Conservation (phyloP, 2,113 vertebrate species). For the Turdus rufiventris region DNA sequence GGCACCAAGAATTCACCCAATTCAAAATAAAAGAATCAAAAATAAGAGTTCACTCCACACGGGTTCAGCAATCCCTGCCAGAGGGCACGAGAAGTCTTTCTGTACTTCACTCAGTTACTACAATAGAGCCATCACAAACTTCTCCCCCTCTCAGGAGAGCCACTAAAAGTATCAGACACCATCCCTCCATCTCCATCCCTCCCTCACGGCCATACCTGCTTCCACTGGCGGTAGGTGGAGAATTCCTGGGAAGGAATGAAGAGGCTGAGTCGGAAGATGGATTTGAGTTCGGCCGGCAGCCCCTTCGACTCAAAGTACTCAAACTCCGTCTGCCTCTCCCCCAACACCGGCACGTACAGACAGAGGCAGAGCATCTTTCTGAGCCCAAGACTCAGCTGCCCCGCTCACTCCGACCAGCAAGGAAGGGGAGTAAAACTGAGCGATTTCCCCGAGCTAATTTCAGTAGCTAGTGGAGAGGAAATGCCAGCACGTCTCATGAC, state of each 20-base stretch:
- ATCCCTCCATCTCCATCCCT: neutral
- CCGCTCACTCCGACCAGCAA: neutral
- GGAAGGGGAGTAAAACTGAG: neutral
- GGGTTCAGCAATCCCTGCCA: neutral
- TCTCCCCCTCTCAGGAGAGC: neutral
- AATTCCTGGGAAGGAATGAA: constrained; percentile 91
- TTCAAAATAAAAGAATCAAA: neutral
- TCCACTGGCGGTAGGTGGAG: constrained; percentile 87
- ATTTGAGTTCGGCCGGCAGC: constrained; percentile 86
- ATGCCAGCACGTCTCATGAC: constrained; percentile 66
- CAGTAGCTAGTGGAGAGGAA: constrained; percentile 39
- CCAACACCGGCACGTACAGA: constrained; percentile 83
- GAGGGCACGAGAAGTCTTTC: rapidly evolving
- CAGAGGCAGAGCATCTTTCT: constrained; percentile 87
- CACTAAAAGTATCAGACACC: rapidly evolving
- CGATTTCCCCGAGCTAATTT: neutral
- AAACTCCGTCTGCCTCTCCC: constrained; percentile 82
- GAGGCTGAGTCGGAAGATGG: constrained; percentile 88
- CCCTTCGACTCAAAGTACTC: constrained; percentile 93
- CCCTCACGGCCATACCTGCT: constrained; percentile 70
- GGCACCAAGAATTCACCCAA: rapidly evolving
- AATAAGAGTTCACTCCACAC: rapidly evolving
- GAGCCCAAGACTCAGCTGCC: neutral
- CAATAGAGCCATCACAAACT: rapidly evolving
- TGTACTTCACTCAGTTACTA: neutral